Conservation (phyloP, 37 sponge, comb jelly and placozoan species). For the Crambe crambe region DNA sequence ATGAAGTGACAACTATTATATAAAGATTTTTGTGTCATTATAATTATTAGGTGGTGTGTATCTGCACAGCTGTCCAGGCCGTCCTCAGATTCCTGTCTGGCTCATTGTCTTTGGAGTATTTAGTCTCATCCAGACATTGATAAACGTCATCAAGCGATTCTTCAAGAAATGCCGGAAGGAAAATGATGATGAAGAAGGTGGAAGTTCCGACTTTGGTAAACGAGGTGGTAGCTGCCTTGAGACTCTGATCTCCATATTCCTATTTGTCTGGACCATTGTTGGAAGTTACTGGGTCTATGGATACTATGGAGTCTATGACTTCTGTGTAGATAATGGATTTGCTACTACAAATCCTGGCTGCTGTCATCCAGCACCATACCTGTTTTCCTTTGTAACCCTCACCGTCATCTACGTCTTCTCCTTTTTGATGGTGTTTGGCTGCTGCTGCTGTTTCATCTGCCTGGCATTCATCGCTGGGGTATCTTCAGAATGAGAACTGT, state of each 20-base stretch:
- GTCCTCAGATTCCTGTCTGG: constrained; percentile 49
- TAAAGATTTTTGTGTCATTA: too few species aligned
- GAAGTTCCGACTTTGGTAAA: background rate
- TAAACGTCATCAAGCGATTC: constrained; percentile 29
- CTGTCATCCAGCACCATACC: constrained; percentile 43
- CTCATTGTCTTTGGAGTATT: constrained; percentile 66
- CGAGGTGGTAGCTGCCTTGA: constrained; percentile 49
- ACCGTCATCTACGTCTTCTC: constrained; percentile 26
- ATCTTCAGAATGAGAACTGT: too few species aligned
- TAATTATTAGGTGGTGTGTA: too few species aligned
- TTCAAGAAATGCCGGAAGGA: background rate
- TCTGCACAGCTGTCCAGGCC: constrained; percentile 26
- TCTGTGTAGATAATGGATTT: background rate
- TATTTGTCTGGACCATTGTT: constrained; percentile 71
- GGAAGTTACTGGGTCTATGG: constrained; percentile 70
- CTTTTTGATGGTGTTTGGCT: constrained; percentile 22
- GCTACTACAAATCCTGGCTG: background rate
- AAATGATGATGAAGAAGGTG: background rate
- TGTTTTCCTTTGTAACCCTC: constrained; percentile 52
- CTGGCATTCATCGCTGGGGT: constrained; percentile 5
- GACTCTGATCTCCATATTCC: constrained; percentile 34
- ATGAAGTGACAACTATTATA: too few species aligned
- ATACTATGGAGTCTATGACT: background rate
- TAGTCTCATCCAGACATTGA: constrained; percentile 36
- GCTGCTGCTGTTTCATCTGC: constrained; percentile 23